Evolutionary conservation across 2,888 invertebrate species (phyloP), one percentile per base, ranked within the genome.

Genomic region (Sarcophaga rosellei): DNA sequence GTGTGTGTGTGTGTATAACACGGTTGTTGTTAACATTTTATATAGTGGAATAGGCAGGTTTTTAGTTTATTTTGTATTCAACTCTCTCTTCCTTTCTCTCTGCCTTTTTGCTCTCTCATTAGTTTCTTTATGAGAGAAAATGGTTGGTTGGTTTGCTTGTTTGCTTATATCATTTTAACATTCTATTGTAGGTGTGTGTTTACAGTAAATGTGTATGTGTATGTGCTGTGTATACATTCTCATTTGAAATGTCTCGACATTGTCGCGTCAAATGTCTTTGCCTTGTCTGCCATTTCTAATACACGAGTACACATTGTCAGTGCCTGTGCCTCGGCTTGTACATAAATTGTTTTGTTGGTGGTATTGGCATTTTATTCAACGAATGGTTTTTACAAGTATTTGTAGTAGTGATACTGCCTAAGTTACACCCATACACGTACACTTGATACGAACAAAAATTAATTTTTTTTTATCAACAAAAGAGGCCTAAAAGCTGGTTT

Each of bases 241-340:
- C 68, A 59, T 78, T 86, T 79, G 68, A 82, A 88, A 78, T 87
- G 89, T 88, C 88, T 88, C 88, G 88, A 86, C 88, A 88, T 77
- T 87, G 89, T 86, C 88, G 88, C 88, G 87, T 87, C 89, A 85
- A 88, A 84, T 81, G 89, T 87, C 87, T 89, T 88, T 86, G 85
- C 85, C 83, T 82, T 88, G 89, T 89, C 89, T 89, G 84, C 85
- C 81, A 76, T 74, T 73, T 61, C 59, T 25, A 65, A 74, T 45
- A 69, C 73, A 66, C 61, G 17, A 53, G 53, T 53, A 53, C 53
- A 53, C 57, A 66, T 57, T 45, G 44, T 20, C 23, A 10, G 59
- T 75, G 57, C 59, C 21, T 68, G 35, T 35, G 10, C 8, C 35
- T 35, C 35, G 35, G 35, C 45, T 62, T 20, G n/a, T 77, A 10